Percentiles rank a stretch among this genome's conserved stretches.
Evolutionary conservation across 2,113 vertebrate genomes (phyloP).

Genomic region (Halichoeres trimaculatus): DNA sequence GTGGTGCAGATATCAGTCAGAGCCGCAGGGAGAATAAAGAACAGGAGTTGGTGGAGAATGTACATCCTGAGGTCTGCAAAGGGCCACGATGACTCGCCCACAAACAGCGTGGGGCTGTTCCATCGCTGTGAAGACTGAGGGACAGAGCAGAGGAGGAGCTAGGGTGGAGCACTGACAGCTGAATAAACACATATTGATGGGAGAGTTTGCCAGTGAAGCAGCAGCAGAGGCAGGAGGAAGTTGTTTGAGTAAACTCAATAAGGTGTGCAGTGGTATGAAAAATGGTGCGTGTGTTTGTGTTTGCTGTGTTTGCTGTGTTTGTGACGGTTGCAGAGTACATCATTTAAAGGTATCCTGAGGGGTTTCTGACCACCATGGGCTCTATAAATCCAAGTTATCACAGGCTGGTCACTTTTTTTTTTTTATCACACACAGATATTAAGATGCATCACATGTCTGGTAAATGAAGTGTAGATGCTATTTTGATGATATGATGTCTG

Average conservation of each 20-base stretch:
- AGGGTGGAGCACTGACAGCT: conserved; percentile 41
- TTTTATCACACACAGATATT: background rate
- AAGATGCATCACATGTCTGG: background rate
- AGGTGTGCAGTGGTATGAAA: conserved; percentile 39
- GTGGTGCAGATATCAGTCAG: conserved; percentile 60
- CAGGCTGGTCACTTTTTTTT: background rate
- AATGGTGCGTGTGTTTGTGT: conserved; percentile 14
- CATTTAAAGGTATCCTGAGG: conserved; percentile 18
- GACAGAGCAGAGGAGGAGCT: conserved; percentile 24
- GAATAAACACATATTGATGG: conserved; percentile 72
- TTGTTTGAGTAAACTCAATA: conserved; percentile 56
- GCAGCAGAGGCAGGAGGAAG: conserved; percentile 50
- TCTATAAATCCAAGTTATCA: background rate
- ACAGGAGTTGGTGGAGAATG: conserved; percentile 36
- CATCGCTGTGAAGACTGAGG: conserved; percentile 42
- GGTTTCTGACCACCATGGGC: background rate
- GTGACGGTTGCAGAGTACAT: background rate
- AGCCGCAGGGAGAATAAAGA: conserved; percentile 49
- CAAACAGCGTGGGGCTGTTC: conserved; percentile 42
- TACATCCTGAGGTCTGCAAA: conserved; percentile 51
- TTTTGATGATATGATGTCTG: background rate
- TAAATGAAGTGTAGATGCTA: background rate
- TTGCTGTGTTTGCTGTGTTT: conserved; percentile 10
- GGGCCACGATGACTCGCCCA: conserved; percentile 25
- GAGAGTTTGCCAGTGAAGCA: conserved; percentile 60